phyloP scores from a whole-genome alignment of 2,797 vertebrate genomes.

The Podargus strigoides region DNA sequence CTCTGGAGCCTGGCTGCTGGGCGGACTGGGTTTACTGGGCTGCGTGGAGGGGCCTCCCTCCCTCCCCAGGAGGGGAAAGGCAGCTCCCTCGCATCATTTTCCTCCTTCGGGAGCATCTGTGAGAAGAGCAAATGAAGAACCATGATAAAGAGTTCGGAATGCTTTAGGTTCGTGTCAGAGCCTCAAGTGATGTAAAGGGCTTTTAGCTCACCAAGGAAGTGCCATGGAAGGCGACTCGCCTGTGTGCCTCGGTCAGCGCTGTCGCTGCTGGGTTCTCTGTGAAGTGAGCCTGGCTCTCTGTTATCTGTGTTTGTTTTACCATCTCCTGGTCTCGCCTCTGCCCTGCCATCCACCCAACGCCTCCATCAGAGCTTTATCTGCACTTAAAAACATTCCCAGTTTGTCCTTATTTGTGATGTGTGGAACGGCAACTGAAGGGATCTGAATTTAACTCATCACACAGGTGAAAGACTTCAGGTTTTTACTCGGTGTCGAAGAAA shows the following conservation, averaged over 20 bases:
- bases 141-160: not conserved
- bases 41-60: no score
- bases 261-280: no score
- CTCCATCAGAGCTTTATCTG: no score
- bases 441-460: rapidly evolving
- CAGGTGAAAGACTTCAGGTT: not conserved
- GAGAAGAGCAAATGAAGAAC: not conserved
- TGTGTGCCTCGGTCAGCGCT: not conserved
- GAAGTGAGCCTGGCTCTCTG: no score
- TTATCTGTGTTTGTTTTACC: not conserved
- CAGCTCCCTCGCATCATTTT: not conserved
- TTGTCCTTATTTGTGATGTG: rapidly evolving
- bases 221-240: no score
- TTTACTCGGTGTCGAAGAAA: not conserved
- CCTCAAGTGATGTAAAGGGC: rapidly evolving
- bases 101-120: rapidly evolving
- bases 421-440: no score
- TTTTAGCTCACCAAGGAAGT: not conserved
- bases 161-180: no score
- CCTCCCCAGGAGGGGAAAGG: not conserved
- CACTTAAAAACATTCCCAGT: not conserved
- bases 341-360: rapidly evolving
- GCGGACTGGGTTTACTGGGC: no score
- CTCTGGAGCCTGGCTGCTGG: no score
- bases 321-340: no score